These are phyloP conservation scores for Eulithis testata DNA, from an alignment of 2,888 invertebrate genomes.

Conservation along the genomic window DNA sequence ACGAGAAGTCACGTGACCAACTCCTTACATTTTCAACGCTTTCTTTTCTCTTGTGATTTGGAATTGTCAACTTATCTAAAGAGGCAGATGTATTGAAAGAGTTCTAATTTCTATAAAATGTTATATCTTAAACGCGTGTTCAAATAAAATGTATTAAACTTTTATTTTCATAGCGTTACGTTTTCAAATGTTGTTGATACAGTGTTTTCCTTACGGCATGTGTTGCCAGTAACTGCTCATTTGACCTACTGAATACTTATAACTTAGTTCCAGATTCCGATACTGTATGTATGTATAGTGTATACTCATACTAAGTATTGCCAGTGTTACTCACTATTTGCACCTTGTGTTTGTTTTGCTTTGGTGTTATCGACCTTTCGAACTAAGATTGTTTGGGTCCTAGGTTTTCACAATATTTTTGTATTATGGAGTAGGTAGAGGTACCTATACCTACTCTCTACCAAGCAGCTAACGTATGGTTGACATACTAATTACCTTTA, in stretches of 20 bases:
- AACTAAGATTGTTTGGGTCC: not conserved
- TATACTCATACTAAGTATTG: not conserved
- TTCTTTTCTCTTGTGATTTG: no score
- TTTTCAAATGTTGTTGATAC: conserved; percentile 19
- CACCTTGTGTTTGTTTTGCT: conserved; percentile 39
- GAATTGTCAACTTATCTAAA: no score
- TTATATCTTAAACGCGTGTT: not conserved
- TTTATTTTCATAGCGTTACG: conserved; percentile 24
- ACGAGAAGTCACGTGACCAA: no score
- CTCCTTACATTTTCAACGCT: no score
- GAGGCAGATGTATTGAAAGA: no score
- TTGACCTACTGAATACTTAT: conserved; percentile 38
- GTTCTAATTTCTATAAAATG: no score
- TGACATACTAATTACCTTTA: no score
- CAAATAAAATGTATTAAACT: conserved; percentile 2
- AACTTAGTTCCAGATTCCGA: conserved; percentile 30
- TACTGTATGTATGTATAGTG: conserved; percentile 4
- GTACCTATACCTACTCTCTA: no score
- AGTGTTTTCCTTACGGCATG: conserved; percentile 29
- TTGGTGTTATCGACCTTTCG: conserved; percentile 45
- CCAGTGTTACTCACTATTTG: conserved; percentile 50
- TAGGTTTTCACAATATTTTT: no score
- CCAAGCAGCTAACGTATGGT: no score
- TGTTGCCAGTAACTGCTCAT: conserved; percentile 25
- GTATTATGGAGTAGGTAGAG: no score